Conservation (phyloP, 2,797 vertebrate species). For the Tokudaia muenninki region DNA sequence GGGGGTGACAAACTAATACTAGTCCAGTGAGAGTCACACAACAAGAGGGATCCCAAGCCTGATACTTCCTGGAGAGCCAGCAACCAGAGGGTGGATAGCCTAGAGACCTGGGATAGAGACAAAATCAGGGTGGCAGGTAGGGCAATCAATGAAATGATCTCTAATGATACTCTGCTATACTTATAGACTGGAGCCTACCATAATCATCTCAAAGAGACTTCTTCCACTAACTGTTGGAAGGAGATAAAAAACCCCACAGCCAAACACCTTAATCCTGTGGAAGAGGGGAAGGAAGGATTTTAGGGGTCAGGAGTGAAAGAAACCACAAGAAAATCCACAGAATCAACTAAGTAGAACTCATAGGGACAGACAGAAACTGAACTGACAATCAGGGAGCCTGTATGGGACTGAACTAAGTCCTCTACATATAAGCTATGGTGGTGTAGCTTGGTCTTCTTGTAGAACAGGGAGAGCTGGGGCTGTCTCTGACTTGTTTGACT, state of each 20-base stretch:
- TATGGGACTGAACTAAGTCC: background rate
- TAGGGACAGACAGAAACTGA: background rate
- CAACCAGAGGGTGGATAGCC: background rate
- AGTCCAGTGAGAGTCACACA: background rate
- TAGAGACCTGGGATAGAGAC: background rate
- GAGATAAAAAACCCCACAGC: background rate
- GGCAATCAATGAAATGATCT: background rate
- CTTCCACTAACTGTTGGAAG: background rate
- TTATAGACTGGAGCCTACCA: background rate
- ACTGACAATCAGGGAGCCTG: background rate
- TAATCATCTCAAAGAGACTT: background rate
- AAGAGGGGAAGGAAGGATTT: background rate
- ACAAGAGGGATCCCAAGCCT: background rate
- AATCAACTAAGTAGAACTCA: background rate
- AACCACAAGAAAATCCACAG: background rate
- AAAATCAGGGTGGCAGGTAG: background rate
- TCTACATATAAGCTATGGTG: background rate
- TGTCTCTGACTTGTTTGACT: background rate
- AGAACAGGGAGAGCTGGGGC: background rate
- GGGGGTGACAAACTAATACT: background rate
- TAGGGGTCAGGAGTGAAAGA: background rate
- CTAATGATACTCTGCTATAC: background rate
- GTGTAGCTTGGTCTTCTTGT: background rate
- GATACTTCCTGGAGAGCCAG: background rate
- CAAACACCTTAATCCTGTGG: background rate